Evolutionary conservation across 2,888 invertebrate species (phyloP), one percentile per base, ranked within the genome.

Genomic region (Siphonodentalium dalli): DNA sequence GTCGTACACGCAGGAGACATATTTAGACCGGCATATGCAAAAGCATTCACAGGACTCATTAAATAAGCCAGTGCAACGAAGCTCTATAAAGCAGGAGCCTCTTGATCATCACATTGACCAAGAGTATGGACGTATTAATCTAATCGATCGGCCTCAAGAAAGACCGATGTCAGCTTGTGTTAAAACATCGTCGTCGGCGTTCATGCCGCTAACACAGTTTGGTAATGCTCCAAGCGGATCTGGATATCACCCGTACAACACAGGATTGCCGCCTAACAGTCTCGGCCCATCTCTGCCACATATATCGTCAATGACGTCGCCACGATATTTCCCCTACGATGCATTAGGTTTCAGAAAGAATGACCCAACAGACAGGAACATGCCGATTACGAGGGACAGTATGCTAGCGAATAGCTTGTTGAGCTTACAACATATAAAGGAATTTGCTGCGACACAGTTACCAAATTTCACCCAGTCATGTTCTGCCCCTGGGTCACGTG

Each of bases 1-100:
- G 84, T 95, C 94, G 63, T 99, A 99, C 85, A 99, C 98, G 56
- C 99, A 99, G 85, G 97, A 98, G 85, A 98, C 97, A 62, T 99
- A 99, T 84, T 87, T 99, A 78, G 93, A 94, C 78, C 96, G 99
- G 84, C 99, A 99, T 85, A 96, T 99, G 97, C 94, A 96, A 82
- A 99, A 99, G 82, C 99, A 99, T 82, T 67, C 72, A 18, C 69
- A 71, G 55, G 69, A 71, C 44, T 57, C 57, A 18, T 57, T 61
- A 42, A 58, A 59, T 29, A 61, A 50, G 29, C 57, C 63, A 18
- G 50, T 61, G 37, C 63, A 65, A 41, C 52, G 62, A 27, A 58
- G 67, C 33, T 65, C 68, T 23, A 73, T 76, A 61, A 75, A 75
- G 58, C 72, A 72, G 59, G 74, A 75, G 61, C 75, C 75, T n/a